Evolutionary conservation across 2,797 vertebrate genomes (phyloP).

Genomic region (Arctocebus calabarensis): DNA sequence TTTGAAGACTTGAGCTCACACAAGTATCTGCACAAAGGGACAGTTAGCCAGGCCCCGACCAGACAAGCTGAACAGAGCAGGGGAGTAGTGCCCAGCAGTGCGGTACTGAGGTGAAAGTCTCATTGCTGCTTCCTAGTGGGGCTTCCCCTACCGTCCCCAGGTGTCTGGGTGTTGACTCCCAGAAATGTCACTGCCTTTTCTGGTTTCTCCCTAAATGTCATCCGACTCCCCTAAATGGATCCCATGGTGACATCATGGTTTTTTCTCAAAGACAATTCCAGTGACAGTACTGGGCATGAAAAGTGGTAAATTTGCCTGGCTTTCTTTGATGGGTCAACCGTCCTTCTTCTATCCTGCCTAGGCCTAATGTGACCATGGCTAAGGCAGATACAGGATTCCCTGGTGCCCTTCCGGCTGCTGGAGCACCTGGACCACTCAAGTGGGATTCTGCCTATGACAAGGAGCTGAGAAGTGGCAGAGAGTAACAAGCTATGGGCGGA

Average conservation of each 20-base stretch:
- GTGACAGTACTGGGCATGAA: neutral
- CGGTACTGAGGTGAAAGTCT: neutral
- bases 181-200: slow-evolving; percentile 36
- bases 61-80: neutral
- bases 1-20: neutral
- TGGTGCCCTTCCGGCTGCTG: neutral
- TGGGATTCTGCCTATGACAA: neutral
- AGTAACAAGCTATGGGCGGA: neutral
- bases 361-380: neutral
- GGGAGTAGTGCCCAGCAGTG: neutral
- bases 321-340: neutral
- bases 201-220: slow-evolving; percentile 33
- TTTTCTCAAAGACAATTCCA: neutral
- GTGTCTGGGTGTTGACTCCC: neutral
- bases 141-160: neutral
- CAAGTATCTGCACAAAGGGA: neutral
- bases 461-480: neutral
- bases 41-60: neutral
- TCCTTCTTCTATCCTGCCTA: neutral
- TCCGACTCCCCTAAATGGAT: neutral
- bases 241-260: neutral
- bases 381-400: neutral
- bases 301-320: neutral
- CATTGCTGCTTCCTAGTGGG: neutral
- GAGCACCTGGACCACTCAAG: neutral